Evolutionary conservation across 2,888 invertebrate species (phyloP).

Genomic region (Volucella inanis): DNA sequence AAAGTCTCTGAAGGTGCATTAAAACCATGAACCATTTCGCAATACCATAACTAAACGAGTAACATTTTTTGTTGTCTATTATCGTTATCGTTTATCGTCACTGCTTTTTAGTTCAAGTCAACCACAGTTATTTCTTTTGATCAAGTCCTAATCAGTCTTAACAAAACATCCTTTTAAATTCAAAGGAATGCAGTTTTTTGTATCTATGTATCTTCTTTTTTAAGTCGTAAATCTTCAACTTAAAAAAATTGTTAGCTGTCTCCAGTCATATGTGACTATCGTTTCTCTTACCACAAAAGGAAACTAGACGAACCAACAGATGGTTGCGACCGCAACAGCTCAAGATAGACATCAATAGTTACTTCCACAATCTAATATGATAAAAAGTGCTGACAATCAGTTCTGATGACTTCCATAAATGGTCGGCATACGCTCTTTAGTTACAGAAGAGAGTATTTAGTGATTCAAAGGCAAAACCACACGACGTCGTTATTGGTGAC

Average conservation of each 20-base stretch:
- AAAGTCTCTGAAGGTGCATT: no score
- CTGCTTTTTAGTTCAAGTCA: no score
- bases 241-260: slow-evolving; percentile 1
- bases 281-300: slow-evolving; percentile 3
- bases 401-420: slow-evolving; percentile 64
- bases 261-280: slow-evolving; percentile 17
- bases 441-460: slow-evolving; percentile 31
- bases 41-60: no score
- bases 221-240: background rate
- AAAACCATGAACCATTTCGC: no score
- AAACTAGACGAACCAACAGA: slow-evolving; percentile 40
- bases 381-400: slow-evolving; percentile 60
- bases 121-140: no score
- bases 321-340: slow-evolving; percentile 15
- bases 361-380: slow-evolving; percentile 19
- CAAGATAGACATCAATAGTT: slow-evolving; percentile 25
- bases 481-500: slow-evolving; percentile 1
- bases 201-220: background rate
- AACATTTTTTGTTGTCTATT: no score
- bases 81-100: no score
- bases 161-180: no score
- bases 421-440: slow-evolving; percentile 41
- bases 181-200: no score
- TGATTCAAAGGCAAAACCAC: slow-evolving; percentile 11
- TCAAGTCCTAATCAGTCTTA: no score